Conservation (phyloP, 2,888 invertebrate genomes). For the Omphaloscelis lunosa region DNA sequence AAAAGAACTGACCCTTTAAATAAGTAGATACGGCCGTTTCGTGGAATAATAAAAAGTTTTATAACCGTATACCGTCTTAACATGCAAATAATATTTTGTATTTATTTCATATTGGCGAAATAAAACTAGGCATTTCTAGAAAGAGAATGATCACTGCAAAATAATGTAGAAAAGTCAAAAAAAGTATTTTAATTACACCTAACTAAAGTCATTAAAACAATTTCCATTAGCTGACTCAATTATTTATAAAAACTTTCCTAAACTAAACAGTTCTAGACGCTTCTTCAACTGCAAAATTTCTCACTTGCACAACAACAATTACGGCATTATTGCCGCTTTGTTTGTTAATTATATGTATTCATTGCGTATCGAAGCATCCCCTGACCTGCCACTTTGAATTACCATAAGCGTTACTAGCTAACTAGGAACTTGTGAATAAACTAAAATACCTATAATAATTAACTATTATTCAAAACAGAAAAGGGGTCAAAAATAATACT, state of each 20-base stretch:
- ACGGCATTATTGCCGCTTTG: slow-evolving; percentile 69
- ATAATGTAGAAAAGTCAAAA: background rate
- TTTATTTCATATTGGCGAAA: too few species aligned
- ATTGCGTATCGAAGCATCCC: slow-evolving; percentile 66
- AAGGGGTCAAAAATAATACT: too few species aligned
- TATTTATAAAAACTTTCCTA: background rate
- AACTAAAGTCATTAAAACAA: background rate
- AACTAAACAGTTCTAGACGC: slow-evolving; percentile 1
- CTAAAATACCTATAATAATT: slow-evolving; percentile 17
- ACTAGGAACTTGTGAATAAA: slow-evolving; percentile 28
- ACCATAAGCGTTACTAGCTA: slow-evolving; percentile 55
- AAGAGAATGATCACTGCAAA: background rate
- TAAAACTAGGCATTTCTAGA: background rate
- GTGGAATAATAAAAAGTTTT: too few species aligned
- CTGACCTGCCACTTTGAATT: slow-evolving; percentile 73
- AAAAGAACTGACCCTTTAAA: background rate
- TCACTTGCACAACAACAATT: slow-evolving; percentile 56
- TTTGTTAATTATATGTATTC: slow-evolving; percentile 83
- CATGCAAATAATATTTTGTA: too few species aligned
- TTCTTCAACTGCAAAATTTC: slow-evolving; percentile 1
- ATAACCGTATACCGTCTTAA: too few species aligned
- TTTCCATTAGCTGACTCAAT: background rate
- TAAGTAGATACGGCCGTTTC: too few species aligned
- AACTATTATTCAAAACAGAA: background rate
- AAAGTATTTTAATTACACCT: too few species aligned